Percentiles rank a stretch among this genome's conserved stretches.
These are phyloP conservation scores for Standfussiana lucernea DNA, from an alignment of 2,888 invertebrate genomes.

Conservation along the genomic window DNA sequence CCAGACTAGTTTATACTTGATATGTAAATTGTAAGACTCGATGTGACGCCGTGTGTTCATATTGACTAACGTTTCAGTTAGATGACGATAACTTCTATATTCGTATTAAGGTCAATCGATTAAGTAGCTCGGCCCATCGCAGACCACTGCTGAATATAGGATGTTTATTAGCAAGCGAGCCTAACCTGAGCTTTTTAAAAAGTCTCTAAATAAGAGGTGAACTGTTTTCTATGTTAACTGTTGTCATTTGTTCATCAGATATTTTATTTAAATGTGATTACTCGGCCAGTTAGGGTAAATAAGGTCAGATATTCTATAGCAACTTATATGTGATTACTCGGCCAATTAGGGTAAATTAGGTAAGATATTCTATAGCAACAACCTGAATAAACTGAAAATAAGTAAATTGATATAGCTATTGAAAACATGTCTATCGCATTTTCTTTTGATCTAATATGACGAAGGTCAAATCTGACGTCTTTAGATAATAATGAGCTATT, in stretches of 20 bases:
- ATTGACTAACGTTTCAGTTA: constrained; percentile 19
- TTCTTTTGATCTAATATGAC: constrained; percentile 26
- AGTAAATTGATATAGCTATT: constrained; percentile 7
- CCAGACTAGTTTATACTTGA: neutral
- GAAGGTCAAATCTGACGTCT: constrained; percentile 34
- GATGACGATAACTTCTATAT: constrained; percentile 13
- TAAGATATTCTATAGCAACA: neutral
- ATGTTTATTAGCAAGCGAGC: constrained; percentile 1
- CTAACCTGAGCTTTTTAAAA: neutral
- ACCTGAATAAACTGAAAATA: neutral
- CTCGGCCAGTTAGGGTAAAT: neutral
- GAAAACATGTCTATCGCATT: constrained; percentile 6
- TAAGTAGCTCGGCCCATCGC: constrained; percentile 9
- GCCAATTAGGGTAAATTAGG: neutral
- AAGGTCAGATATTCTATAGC: neutral
- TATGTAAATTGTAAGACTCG: neutral
- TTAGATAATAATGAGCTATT: constrained; percentile 41
- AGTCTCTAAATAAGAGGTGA: neutral
- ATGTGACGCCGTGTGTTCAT: constrained; percentile 5
- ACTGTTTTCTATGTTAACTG: neutral
- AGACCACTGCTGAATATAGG: constrained; percentile 5
- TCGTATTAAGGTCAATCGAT: constrained; percentile 39
- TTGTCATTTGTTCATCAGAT: neutral
- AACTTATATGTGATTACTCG: neutral
- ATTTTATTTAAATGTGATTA: neutral